Conservation (phyloP, 1,140 invertebrate species). For the Dolichoris vasculosae region DNA sequence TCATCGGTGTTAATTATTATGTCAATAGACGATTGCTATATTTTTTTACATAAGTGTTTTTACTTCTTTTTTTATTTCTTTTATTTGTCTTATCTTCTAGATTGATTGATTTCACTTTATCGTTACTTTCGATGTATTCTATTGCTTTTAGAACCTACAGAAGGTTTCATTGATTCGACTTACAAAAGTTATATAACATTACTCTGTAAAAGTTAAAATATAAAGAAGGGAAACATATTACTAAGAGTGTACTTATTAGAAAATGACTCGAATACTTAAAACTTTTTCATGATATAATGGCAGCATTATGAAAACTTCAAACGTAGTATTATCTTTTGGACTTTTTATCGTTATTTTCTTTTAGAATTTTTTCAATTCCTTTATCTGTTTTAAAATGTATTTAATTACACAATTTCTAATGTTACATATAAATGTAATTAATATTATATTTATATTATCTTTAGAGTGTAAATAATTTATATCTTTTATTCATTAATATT, state of each 20-base stretch:
- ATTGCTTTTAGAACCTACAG: neutral
- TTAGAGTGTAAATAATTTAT: too few relatives aligned
- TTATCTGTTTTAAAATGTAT: neutral
- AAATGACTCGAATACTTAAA: conserved; percentile 44
- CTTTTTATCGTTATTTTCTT: conserved; percentile 1
- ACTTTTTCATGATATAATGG: conserved; percentile 50
- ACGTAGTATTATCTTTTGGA: conserved; percentile 13
- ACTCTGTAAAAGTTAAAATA: conserved; percentile 25
- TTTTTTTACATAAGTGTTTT: neutral
- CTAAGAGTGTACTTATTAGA: conserved; percentile 42
- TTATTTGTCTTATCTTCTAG: neutral
- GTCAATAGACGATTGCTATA: neutral
- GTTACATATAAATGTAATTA: too few relatives aligned
- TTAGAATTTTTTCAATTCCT: neutral
- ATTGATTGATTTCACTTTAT: neutral
- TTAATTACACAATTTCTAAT: neutral
- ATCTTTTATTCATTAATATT: too few relatives aligned
- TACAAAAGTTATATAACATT: conserved; percentile 48
- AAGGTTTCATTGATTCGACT: conserved; percentile 42
- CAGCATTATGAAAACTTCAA: conserved; percentile 39
- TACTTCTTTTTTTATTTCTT: neutral
- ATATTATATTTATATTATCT: too few relatives aligned
- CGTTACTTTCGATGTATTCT: conserved; percentile 1
- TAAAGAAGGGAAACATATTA: conserved; percentile 42
- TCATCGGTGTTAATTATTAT: neutral